Evolutionary conservation across 2,797 vertebrate genomes (phyloP).

Genomic region (Ptychadena robeensis): DNA sequence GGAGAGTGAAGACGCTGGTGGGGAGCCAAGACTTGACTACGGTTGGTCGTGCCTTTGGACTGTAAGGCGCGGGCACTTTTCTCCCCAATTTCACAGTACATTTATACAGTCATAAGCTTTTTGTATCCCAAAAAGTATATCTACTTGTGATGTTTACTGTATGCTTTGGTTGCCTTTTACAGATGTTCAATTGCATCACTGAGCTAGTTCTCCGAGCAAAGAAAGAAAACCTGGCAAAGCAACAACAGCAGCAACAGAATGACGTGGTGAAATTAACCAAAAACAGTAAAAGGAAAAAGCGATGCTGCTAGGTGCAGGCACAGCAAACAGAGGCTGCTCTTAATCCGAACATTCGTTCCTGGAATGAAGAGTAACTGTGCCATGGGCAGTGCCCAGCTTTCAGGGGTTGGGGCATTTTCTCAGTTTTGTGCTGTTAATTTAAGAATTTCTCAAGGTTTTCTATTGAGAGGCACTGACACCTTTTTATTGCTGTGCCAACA

Average conservation of each 20-base stretch:
- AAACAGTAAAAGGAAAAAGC: constrained; percentile 98
- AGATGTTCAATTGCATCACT: constrained; percentile 99
- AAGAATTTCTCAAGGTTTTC: constrained; percentile 81
- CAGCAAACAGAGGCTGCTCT: constrained; percentile 70
- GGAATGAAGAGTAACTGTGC: constrained; percentile 58
- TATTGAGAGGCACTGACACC: constrained; percentile 81
- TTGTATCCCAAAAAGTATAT: no score
- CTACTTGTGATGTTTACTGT: no score
- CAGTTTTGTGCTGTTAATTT: constrained; percentile 86
- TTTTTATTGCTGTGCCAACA: constrained; percentile 77
- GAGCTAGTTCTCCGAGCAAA: constrained; percentile 96
- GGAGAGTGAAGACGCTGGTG: no score
- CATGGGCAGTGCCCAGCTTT: constrained; percentile 68
- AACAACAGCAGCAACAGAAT: constrained; percentile 97
- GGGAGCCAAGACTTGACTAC: no score
- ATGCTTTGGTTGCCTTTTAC: constrained; percentile 47
- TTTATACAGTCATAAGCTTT: no score
- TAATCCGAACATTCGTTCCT: constrained; percentile 69
- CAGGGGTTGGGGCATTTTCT: constrained; percentile 81
- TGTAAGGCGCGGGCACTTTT: no score
- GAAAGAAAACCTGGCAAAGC: constrained; percentile 96
- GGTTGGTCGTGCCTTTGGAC: no score
- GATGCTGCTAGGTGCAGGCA: constrained; percentile 90
- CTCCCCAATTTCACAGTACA: no score
- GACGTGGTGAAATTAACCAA: constrained; percentile 97